phyloP scores from a whole-genome alignment of 2,113 vertebrate species.

The Sander lucioperca region DNA sequence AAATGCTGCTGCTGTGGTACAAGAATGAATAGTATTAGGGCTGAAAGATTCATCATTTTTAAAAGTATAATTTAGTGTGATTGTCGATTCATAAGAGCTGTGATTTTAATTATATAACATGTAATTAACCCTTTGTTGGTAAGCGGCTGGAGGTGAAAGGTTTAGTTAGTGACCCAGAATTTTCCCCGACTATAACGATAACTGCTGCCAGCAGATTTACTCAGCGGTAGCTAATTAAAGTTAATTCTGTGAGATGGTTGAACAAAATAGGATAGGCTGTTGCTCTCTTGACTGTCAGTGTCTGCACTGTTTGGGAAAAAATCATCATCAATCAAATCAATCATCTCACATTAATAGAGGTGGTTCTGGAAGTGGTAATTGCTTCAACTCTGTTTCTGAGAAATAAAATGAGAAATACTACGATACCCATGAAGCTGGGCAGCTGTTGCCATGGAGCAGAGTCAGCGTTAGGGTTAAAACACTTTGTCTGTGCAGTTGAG shows the following conservation, averaged over 20 bases:
- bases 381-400: background rate
- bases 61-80: background rate
- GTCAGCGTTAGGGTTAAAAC: background rate
- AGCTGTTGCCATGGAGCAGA: background rate
- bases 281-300: background rate
- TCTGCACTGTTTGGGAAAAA: background rate
- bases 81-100: background rate
- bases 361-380: background rate
- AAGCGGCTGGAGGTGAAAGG: background rate
- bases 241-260: background rate
- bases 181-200: background rate
- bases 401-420: background rate
- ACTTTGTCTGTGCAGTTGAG: background rate
- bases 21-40: background rate
- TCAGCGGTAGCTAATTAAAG: background rate
- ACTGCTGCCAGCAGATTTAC: background rate
- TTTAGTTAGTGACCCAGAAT: background rate
- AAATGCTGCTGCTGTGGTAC: background rate
- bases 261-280: too few relatives aligned
- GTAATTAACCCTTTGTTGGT: background rate
- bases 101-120: background rate
- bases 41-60: background rate
- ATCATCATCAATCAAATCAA: too few relatives aligned
- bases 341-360: background rate
- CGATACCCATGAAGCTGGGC: background rate